Percentiles rank a stretch among this genome's conserved stretches.
Evolutionary conservation across 2,888 invertebrate species (phyloP).

Genomic region (Aethes cnicana): DNA sequence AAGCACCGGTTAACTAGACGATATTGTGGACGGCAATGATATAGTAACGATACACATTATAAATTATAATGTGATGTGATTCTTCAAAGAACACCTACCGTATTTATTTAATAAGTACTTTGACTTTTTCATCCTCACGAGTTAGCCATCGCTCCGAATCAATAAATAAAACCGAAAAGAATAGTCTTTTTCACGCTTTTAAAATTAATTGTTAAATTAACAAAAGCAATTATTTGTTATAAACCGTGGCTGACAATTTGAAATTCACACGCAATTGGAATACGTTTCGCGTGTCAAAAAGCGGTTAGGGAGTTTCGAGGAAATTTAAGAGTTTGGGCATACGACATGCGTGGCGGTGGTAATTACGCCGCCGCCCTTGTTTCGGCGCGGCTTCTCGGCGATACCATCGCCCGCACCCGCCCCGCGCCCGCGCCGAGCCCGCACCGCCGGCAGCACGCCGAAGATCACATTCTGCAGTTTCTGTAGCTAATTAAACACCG

Average conservation of each 20-base stretch:
- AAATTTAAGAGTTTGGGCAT: constrained; percentile 50
- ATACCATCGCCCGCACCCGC: constrained; percentile 59
- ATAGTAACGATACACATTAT: background rate
- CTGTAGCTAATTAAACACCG: constrained; percentile 67
- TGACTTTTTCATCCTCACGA: background rate
- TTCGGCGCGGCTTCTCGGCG: constrained; percentile 61
- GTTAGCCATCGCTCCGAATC: background rate
- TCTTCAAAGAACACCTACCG: background rate
- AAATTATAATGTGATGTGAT: background rate
- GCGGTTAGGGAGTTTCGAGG: constrained; percentile 68
- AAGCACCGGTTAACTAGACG: background rate
- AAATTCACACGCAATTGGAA: constrained; percentile 69
- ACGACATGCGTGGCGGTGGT: constrained; percentile 60
- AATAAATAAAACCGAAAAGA: constrained; percentile 9
- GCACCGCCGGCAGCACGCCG: constrained; percentile 48
- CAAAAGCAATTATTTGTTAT: constrained; percentile 52
- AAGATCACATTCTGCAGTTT: constrained; percentile 63
- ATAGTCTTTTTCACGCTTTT: constrained; percentile 16
- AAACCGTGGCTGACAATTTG: constrained; percentile 62
- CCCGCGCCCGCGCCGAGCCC: constrained; percentile 46
- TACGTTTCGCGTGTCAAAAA: constrained; percentile 72
- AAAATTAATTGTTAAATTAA: constrained; percentile 29
- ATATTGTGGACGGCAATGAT: background rate
- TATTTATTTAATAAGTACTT: constrained; percentile 1
- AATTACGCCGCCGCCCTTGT: constrained; percentile 68